A percentile compares a stretch with the other conserved stretches of the same genome.
Evolutionary conservation across 2,113 vertebrate genomes (phyloP).

Genomic region (Cinclus mexicanus): DNA sequence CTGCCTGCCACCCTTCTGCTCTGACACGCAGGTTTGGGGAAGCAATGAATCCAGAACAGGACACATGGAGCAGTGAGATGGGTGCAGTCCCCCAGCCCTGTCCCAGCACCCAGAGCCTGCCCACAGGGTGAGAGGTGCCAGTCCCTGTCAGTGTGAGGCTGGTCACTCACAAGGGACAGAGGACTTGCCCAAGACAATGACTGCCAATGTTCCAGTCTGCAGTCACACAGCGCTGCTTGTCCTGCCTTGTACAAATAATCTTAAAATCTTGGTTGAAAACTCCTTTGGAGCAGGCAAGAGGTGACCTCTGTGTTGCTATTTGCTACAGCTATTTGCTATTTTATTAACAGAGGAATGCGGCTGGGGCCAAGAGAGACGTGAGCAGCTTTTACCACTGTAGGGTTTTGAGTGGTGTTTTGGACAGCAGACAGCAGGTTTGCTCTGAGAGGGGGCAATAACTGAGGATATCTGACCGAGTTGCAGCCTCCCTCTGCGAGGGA

Average conservation of each 20-base stretch:
- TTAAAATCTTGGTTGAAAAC: background rate
- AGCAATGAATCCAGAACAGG: fast-evolving
- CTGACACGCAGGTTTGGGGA: background rate
- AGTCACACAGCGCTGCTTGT: background rate
- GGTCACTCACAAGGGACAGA: background rate
- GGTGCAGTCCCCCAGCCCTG: background rate
- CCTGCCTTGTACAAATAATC: background rate
- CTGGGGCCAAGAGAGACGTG: fast-evolving
- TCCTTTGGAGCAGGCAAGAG: background rate
- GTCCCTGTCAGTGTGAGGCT: background rate
- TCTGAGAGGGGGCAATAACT: background rate
- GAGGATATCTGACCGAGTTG: background rate
- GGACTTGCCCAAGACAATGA: background rate
- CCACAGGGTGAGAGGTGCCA: background rate
- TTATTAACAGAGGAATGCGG: background rate
- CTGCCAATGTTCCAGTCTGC: background rate
- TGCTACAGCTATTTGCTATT: too few species aligned
- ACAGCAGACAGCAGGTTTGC: background rate
- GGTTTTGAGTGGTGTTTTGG: background rate
- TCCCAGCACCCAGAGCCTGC: fast-evolving
- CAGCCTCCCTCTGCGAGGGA: background rate
- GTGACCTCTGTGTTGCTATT: fast-evolving
- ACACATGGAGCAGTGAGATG: fast-evolving
- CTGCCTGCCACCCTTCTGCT: background rate
- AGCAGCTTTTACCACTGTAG: background rate